Conservation (phyloP, 1,140 invertebrate species). For the Linepithema humile region DNA sequence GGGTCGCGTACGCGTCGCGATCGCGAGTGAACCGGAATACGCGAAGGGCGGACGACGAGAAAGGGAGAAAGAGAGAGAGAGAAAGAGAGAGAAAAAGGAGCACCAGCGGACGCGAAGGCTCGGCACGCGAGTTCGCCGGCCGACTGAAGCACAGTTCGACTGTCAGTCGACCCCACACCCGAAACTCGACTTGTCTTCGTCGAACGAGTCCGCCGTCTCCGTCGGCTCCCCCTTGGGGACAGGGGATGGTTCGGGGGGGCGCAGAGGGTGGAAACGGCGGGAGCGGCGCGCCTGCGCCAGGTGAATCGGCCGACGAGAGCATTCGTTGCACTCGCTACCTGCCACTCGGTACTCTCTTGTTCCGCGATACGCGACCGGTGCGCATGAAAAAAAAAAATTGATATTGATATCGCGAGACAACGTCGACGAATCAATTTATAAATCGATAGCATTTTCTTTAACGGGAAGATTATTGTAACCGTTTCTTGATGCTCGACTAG, state of each 20-base stretch:
- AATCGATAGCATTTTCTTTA: not conserved
- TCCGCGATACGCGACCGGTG: constrained; percentile 5
- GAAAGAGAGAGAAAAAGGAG: constrained; percentile 25
- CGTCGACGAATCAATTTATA: constrained; percentile 14
- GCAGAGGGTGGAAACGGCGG: constrained; percentile 19
- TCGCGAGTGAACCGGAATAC: not conserved
- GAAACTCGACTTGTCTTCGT: constrained; percentile 76
- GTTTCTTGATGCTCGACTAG: not conserved
- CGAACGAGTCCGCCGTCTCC: constrained; percentile 76
- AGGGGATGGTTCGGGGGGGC: constrained; percentile 45
- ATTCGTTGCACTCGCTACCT: constrained; percentile 62
- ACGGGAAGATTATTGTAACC: not conserved
- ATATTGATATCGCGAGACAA: constrained; percentile 10
- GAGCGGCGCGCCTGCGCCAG: constrained; percentile 67
- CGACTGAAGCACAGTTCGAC: constrained; percentile 80
- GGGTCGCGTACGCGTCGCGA: not conserved
- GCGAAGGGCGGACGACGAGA: constrained; percentile 9
- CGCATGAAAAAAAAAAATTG: not conserved
- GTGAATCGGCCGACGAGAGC: constrained; percentile 64
- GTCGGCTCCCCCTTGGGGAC: constrained; percentile 65
- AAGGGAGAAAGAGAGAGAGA: constrained; percentile 18
- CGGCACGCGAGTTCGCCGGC: constrained; percentile 84
- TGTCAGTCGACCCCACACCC: constrained; percentile 70
- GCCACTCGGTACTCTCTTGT: constrained; percentile 53
- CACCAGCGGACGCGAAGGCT: constrained; percentile 74